These are phyloP conservation scores for Coelopa frigida DNA, from an alignment of 1,140 invertebrate species.

Conservation along the genomic window DNA sequence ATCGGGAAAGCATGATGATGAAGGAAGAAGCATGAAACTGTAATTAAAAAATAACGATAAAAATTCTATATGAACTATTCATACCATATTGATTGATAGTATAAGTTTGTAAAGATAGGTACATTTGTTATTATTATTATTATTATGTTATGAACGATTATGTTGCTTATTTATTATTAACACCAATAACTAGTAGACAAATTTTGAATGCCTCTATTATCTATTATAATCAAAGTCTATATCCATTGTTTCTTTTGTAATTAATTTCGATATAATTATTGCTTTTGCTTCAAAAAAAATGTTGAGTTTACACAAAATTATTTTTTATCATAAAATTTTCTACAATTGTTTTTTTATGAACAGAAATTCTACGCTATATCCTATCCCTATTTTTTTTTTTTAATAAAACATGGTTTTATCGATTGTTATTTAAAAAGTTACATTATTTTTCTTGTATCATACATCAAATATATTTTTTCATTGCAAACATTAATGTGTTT, in stretches of 20 bases:
- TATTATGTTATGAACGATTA: conserved; percentile 6
- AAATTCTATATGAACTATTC: too few relatives aligned
- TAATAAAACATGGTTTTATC: conserved; percentile 5
- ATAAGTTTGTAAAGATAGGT: too few relatives aligned
- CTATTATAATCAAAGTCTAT: conserved; percentile 1
- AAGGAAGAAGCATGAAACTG: too few relatives aligned
- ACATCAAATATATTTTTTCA: conserved; percentile 9
- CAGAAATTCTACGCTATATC: conserved; percentile 10
- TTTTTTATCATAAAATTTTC: conserved; percentile 11
- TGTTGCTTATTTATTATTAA: conserved; percentile 8
- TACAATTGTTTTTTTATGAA: conserved; percentile 6
- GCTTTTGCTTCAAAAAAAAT: conserved; percentile 11
- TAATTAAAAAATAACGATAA: too few relatives aligned
- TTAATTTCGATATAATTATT: conserved; percentile 2
- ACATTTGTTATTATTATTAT: too few relatives aligned
- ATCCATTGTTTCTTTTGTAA: conserved; percentile 2
- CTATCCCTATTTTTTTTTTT: conserved; percentile 9
- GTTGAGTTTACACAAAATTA: conserved; percentile 7
- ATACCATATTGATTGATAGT: too few relatives aligned
- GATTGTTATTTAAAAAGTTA: neutral
- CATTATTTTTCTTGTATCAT: conserved; percentile 7
- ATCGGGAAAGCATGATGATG: too few relatives aligned
- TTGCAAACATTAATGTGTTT: conserved; percentile 4
- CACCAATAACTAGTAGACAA: conserved; percentile 5
- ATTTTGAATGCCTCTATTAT: neutral